These are phyloP conservation scores for Cataglyphis cursor DNA, from an alignment of 2,888 invertebrate species.

Conservation along the genomic window DNA sequence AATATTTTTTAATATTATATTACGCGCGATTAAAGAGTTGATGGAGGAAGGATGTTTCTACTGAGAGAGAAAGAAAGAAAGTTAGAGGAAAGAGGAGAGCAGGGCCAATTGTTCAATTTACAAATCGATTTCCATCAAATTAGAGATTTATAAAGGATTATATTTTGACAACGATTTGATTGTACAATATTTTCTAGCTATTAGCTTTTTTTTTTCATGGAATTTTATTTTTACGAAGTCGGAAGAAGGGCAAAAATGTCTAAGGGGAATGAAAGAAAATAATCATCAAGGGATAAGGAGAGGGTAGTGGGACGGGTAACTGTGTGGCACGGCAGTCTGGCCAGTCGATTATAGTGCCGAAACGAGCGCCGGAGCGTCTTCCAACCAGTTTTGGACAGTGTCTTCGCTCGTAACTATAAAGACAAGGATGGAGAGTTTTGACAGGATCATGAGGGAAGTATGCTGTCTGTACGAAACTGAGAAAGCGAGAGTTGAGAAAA, in stretches of 20 bases:
- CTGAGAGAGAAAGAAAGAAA: background rate
- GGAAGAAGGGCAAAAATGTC: slow-evolving; percentile 57
- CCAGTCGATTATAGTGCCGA: slow-evolving; percentile 76
- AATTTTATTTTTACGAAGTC: slow-evolving; percentile 51
- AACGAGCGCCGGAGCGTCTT: slow-evolving; percentile 72
- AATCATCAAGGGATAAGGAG: slow-evolving; percentile 49
- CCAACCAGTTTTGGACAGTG: slow-evolving; percentile 75
- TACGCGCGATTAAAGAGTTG: background rate
- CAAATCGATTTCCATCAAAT: slow-evolving; percentile 3
- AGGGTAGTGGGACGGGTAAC: slow-evolving; percentile 49
- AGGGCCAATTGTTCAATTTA: background rate
- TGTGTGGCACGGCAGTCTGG: slow-evolving; percentile 67
- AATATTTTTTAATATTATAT: background rate
- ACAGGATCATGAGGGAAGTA: slow-evolving; percentile 42
- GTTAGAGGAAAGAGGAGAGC: background rate
- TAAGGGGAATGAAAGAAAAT: slow-evolving; percentile 62
- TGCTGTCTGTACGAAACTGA: slow-evolving; percentile 32
- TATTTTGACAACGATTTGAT: slow-evolving; percentile 12
- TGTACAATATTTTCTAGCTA: background rate
- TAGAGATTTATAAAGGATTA: background rate
- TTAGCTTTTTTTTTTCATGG: slow-evolving; percentile 47
- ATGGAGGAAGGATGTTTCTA: background rate
- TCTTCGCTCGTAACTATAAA: slow-evolving; percentile 62
- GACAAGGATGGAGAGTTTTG: slow-evolving; percentile 34
- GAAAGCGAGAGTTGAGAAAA: slow-evolving; percentile 40